phyloP scores from a whole-genome alignment of 2,888 invertebrate genomes.

The Tortricodes alternella region DNA sequence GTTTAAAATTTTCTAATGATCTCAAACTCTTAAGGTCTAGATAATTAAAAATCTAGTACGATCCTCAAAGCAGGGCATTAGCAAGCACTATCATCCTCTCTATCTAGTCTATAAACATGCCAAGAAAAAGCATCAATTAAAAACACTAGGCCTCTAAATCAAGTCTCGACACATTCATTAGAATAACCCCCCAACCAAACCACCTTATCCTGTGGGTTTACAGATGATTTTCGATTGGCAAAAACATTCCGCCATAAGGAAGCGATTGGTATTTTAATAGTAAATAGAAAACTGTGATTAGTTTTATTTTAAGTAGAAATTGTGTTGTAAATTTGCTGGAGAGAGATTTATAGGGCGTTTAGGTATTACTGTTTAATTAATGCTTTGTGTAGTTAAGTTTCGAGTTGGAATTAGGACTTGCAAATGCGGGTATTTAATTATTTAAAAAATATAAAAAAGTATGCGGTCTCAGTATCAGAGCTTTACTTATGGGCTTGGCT shows the following conservation, averaged over 20 bases:
- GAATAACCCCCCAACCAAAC: conserved; percentile 32
- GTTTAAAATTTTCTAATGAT: no score
- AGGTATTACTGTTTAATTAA: not conserved
- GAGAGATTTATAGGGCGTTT: conserved; percentile 1
- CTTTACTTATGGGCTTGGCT: no score
- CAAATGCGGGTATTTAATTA: no score
- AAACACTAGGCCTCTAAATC: conserved; percentile 53
- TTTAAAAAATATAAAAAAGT: no score
- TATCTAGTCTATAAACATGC: conserved; percentile 49
- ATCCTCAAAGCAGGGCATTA: not conserved
- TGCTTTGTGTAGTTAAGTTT: not conserved
- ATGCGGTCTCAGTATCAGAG: no score
- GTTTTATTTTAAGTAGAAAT: conserved; percentile 20
- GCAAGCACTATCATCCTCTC: not conserved
- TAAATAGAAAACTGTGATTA: conserved; percentile 2
- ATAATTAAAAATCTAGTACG: not conserved
- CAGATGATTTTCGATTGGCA: conserved; percentile 25
- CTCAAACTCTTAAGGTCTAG: not conserved
- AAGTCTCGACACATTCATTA: conserved; percentile 58
- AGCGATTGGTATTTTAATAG: conserved; percentile 23
- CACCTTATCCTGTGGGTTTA: conserved; percentile 32
- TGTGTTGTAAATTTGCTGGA: conserved; percentile 8
- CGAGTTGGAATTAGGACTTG: not conserved
- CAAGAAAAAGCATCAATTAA: conserved; percentile 71
- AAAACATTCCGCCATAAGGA: conserved; percentile 30